Evolutionary conservation across 2,797 vertebrate species (phyloP).

Genomic region (Catamblyrhynchus diadema): DNA sequence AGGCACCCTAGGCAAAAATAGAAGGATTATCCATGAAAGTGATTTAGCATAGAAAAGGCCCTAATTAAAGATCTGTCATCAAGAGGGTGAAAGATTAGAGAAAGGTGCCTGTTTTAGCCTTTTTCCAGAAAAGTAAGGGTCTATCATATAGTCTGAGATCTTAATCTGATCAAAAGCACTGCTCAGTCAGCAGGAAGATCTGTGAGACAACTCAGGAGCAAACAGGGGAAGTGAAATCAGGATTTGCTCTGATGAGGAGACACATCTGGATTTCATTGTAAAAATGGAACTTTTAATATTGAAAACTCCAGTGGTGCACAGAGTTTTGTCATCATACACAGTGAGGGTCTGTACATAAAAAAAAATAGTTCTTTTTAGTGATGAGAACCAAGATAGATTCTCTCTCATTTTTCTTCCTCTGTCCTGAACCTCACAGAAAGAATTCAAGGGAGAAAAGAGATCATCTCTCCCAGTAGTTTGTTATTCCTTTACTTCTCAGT

Average conservation of each 20-base stretch:
- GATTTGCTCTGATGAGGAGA: background rate
- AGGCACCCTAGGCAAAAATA: background rate
- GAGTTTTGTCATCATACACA: background rate
- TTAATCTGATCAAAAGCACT: background rate
- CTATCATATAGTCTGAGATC: background rate
- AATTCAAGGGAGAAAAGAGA: background rate
- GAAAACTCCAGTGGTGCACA: background rate
- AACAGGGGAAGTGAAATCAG: background rate
- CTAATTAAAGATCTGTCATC: background rate
- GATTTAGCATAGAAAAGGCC: background rate
- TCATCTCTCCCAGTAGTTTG: background rate
- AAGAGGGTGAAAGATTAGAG: background rate
- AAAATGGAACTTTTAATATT: background rate
- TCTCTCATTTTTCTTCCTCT: background rate
- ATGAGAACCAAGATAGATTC: fast-evolving
- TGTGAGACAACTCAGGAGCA: background rate
- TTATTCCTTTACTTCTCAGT: background rate
- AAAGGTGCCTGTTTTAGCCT: background rate
- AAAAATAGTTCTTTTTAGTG: background rate
- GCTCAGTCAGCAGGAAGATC: background rate
- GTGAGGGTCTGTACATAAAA: background rate
- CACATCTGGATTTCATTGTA: background rate
- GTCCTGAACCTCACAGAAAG: background rate
- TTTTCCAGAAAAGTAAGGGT: background rate
- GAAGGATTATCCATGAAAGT: background rate